A percentile compares a stretch with the other conserved stretches of the same genome.
These are phyloP conservation scores for Thaumetopoea pityocampa DNA, from an alignment of 1,140 invertebrate genomes.

Conservation along the genomic window DNA sequence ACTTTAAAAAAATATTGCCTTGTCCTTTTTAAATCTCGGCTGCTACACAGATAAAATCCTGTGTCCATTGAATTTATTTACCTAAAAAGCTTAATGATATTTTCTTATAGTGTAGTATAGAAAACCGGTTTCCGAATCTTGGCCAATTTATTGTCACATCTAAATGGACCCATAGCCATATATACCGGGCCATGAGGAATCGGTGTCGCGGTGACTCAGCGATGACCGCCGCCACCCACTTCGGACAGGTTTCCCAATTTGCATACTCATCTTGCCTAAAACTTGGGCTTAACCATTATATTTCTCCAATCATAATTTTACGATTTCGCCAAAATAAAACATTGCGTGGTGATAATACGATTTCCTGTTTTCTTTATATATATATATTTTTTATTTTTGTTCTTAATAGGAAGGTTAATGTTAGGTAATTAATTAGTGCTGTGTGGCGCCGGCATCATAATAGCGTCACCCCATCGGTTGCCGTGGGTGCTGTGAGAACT, in stretches of 20 bases:
- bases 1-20: too few relatives aligned
- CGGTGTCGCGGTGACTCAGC: slow-evolving; percentile 43
- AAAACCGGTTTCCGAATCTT: slow-evolving; percentile 21
- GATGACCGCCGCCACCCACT: slow-evolving; percentile 26
- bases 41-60: too few relatives aligned
- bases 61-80: too few relatives aligned
- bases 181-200: slow-evolving; percentile 25
- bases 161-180: too few relatives aligned
- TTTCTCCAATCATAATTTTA: slow-evolving; percentile 7
- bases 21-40: too few relatives aligned
- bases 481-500: too few relatives aligned
- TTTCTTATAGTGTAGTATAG: not conserved
- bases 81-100: too few relatives aligned
- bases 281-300: slow-evolving; percentile 11
- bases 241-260: slow-evolving; percentile 17
- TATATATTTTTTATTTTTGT: not conserved
- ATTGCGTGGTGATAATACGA: slow-evolving; percentile 16
- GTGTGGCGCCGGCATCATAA: too few relatives aligned
- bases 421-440: too few relatives aligned
- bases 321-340: slow-evolving; percentile 9
- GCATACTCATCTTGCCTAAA: slow-evolving; percentile 27
- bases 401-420: too few relatives aligned
- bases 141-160: slow-evolving; percentile 27
- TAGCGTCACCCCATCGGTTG: too few relatives aligned
- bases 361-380: slow-evolving; percentile 1